Conservation (phyloP, 2,797 vertebrate genomes). For the Nyctibius grandis region DNA sequence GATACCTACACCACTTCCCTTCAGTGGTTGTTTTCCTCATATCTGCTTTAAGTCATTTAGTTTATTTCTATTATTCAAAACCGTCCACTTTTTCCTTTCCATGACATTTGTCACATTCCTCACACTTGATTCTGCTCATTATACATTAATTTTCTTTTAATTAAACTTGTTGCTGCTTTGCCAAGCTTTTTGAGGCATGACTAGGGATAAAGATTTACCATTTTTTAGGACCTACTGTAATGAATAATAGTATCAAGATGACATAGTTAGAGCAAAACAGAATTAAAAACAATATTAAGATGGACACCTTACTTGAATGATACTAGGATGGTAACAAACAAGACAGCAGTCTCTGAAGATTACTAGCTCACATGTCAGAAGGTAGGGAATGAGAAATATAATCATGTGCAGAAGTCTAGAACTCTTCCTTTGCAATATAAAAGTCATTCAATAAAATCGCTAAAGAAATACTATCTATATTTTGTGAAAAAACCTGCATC, state of each 20-base stretch:
- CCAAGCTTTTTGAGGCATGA: not conserved
- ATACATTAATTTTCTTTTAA: not conserved
- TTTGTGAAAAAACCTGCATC: not conserved
- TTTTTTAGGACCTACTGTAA: not conserved
- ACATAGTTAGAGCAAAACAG: not conserved
- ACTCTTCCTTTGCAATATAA: not conserved
- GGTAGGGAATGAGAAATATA: not conserved
- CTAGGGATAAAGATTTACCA: not conserved
- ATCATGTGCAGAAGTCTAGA: not conserved
- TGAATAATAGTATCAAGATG: not conserved
- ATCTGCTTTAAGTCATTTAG: not conserved
- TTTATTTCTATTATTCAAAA: not conserved
- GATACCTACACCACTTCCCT: fast-evolving
- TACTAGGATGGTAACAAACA: not conserved
- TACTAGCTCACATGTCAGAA: not conserved
- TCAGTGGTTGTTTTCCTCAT: not conserved
- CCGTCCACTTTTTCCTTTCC: not conserved
- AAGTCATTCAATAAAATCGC: not conserved
- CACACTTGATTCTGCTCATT: not conserved
- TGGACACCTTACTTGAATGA: not conserved
- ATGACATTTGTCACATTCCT: not conserved
- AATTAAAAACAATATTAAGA: not conserved
- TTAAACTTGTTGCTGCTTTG: not conserved
- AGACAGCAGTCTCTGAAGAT: not conserved
- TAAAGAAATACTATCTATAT: not conserved